Base-by-base conservation (phyloP, 2,888 invertebrate genomes). In the Nowickia ferox region DNA sequence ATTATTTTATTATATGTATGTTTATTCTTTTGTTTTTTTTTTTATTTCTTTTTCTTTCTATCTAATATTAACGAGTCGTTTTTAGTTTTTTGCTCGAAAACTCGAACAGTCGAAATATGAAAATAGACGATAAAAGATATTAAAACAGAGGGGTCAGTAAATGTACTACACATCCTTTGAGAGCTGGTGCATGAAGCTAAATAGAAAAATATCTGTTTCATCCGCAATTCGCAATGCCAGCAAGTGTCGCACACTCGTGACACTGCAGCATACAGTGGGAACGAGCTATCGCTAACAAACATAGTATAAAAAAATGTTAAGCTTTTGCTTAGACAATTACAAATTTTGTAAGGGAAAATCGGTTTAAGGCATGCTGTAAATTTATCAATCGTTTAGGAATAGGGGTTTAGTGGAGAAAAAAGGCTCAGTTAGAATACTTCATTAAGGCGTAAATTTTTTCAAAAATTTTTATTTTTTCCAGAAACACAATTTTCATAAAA, bases 211-310 rank as follows among this genome's bases (percentile, higher is more conserved):
- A 40, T 79, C 42, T 65, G 59, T 55, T 75, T 46, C 1, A 40
- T 30, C 40, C 40, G 51, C 30, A 15, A 76, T 53, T 81, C 66
- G 81, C 61, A 72, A 69, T 77, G 84, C 51, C 77, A 77, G 53
- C 84, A 66, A 84, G 76, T 74, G 84, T 81, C 77, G 66, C 74
- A 72, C 84, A 61, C 80, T 30, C 30, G 74, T 74, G 72, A 68
- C 72, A 57, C 61, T 17, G 46, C 71, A 61, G 46, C 40, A 2
- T 6, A 40, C 61, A 61, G 40, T 61, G 42, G 42, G 42, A 4
- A 3, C 9, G 9, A 59, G n/a, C 3, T 6, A 30, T 6, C 6
- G 30, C 30, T 30, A 30, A 30, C n/a, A n/a, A n/a, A n/a, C n/a
- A n/a, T n/a, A n/a, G n/a, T n/a, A n/a, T n/a, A n/a, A n/a, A n/a